Percentiles rank a stretch among this genome's conserved stretches.
phyloP scores from a whole-genome alignment of 2,113 vertebrate species.

The Syrmaticus mikado region DNA sequence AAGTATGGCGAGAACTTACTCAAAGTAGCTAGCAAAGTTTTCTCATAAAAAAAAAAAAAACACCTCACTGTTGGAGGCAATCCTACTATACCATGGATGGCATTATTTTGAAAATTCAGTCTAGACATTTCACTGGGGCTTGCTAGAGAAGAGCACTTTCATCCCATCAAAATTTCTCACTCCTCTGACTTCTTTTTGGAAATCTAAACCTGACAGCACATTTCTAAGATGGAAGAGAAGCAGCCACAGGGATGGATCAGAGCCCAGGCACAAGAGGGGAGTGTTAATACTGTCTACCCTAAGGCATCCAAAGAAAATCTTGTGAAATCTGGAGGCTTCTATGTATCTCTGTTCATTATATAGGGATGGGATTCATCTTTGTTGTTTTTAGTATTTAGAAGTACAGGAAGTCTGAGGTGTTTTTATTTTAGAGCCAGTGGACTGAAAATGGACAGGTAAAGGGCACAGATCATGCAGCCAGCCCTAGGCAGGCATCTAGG shows the following conservation, averaged over 20 bases:
- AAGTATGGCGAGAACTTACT: background rate
- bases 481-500: background rate
- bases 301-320: background rate
- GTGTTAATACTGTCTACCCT: background rate
- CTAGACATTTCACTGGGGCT: background rate
- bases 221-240: background rate
- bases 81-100: background rate
- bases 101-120: background rate
- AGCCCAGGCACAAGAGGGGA: background rate
- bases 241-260: slow-evolving; percentile 1
- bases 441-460: background rate
- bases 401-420: background rate
- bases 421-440: background rate
- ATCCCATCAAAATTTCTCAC: background rate
- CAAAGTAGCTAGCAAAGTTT: background rate
- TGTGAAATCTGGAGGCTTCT: background rate
- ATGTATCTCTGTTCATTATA: background rate
- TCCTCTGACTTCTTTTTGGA: background rate
- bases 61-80: background rate
- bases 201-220: background rate
- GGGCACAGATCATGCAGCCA: background rate
- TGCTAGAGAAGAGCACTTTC: background rate
- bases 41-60: background rate
- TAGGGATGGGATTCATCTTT: background rate
- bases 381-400: slow-evolving; percentile 2